Base-by-base conservation (phyloP, 2,113 vertebrate species). In the Cepphus grylle region DNA sequence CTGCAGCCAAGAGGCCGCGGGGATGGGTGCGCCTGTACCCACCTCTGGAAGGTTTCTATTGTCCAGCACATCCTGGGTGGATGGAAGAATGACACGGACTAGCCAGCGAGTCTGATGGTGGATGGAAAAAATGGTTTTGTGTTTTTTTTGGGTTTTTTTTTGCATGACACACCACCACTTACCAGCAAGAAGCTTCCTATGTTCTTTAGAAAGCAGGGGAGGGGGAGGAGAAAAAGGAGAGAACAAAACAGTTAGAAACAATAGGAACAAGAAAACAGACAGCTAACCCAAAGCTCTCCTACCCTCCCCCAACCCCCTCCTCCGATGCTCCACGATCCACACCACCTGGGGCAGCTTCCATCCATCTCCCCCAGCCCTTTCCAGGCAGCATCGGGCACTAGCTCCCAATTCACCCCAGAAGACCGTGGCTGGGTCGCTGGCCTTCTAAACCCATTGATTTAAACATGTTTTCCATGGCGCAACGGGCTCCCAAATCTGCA, bases 101-200 rank as follows among this genome's bases (percentile, higher is more conserved):
- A 56, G 9, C 42, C 92, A 73, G 30, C 0, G 30, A 40, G 59
- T 43, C 65, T 74, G 87, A 96, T 90, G 94, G 94, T 8, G 81
- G 77, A 96, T 95, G 96, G 79, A 72, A 69, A n/a, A 78, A 56
- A 93, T 76, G 87, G 26, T 2, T 6, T 12, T 29, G 52, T 11
- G 52, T n/a, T 53, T 53, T 25, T 15, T 53, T 53, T 27, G 52
- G 52, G 6, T 55, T 55, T 55, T 55, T 79, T 40, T 66, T 72
- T 50, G 36, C 13, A 62, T 38, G 95, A 93, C 18, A 21, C 56
- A 74, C 93, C 94, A 86, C 61, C 82, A 92, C 99, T 99, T 99
- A 99, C 99, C 99, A 97, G 99, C 98, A 90, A 97, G 95, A 79
- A 98, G 97, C 96, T 98, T 99, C 98, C 97, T 99, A 98, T 98